Evolutionary conservation across 2,888 invertebrate species (phyloP).

Genomic region (Anticlea derivata): DNA sequence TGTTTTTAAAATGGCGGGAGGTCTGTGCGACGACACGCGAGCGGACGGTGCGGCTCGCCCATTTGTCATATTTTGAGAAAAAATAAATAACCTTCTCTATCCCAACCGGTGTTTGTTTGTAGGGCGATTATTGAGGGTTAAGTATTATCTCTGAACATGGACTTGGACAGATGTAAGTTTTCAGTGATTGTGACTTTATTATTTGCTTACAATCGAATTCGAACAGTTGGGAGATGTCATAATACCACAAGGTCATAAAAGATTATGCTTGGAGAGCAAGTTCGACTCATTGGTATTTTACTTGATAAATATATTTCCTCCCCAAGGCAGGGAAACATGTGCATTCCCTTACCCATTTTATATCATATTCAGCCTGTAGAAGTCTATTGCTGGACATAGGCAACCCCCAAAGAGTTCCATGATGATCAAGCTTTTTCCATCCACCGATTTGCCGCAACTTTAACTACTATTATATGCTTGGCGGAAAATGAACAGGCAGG

Average conservation of each 20-base stretch:
- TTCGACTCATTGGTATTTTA: too few species aligned
- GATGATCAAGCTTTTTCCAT: too few species aligned
- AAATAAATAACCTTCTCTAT: slow-evolving; percentile 80
- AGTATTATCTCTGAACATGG: slow-evolving; percentile 71
- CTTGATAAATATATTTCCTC: too few species aligned
- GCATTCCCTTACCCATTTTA: too few species aligned
- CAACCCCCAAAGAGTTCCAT: too few species aligned
- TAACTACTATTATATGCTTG: slow-evolving; percentile 1
- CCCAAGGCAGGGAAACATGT: too few species aligned
- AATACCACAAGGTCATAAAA: neutral
- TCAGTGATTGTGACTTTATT: slow-evolving; percentile 48
- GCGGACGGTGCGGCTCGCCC: slow-evolving; percentile 71
- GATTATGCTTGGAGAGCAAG: too few species aligned
- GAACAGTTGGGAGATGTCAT: neutral
- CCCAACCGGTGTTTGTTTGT: slow-evolving; percentile 77
- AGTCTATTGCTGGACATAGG: too few species aligned
- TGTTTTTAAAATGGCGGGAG: slow-evolving; percentile 85
- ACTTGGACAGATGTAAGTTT: slow-evolving; percentile 66
- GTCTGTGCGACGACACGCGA: slow-evolving; percentile 83
- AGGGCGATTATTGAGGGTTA: slow-evolving; percentile 73
- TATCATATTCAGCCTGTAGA: too few species aligned
- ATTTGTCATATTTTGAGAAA: slow-evolving; percentile 82
- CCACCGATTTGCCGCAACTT: too few species aligned
- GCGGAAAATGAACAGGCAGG: slow-evolving; percentile 44
- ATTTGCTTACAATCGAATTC: slow-evolving; percentile 42